Base-by-base conservation (phyloP, 2,888 invertebrate genomes). In the Cephus runcator region DNA sequence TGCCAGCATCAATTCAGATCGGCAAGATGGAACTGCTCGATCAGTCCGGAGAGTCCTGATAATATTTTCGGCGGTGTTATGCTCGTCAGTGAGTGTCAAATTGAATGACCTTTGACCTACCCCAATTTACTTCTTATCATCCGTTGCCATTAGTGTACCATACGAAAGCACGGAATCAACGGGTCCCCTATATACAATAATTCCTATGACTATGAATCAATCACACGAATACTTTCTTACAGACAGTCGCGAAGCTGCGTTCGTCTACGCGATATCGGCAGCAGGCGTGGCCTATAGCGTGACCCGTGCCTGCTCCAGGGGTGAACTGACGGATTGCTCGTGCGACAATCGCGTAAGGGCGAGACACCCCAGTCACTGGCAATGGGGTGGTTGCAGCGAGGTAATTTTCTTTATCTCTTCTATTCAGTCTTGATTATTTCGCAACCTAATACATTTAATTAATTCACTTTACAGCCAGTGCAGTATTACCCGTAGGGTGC, bases 361-460 rank as follows among this genome's bases (percentile, higher is more conserved):
- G 80, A 92, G 92, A 82, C 95, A 95, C n/a, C 94, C 95, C 35
- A 94, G 95, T 81, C 95, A 95, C 85, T 96, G 96, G 96, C 96
- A 97, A 91, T 98, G 98, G 98, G 97, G 98, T 80, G 98, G 98
- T 0, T 98, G 98, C 92, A 98, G 97, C 69, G 97, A 98, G 93
- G 96, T 95, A 92, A 90, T 73, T 80, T 73, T 69, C 31, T 69
- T 69, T 15, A 12, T 69, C 69, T 69, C 69, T 69, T 33, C 11
- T 23, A 12, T 69, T 30, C 30, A 40, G 15, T 40, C 4, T 6
- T 40, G 15, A 40, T 40, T 40, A 15, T 40, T 15, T 15, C 0
- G 0, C 6, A 15, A 15, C 15, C 15, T 40, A 40, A 40, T 6
- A 2, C 15, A 15, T 4, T 36, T 40, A 15, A 40, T 40, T 40